Evolutionary conservation across 2,888 invertebrate genomes (phyloP).

Genomic region (Cybosia mesomella): DNA sequence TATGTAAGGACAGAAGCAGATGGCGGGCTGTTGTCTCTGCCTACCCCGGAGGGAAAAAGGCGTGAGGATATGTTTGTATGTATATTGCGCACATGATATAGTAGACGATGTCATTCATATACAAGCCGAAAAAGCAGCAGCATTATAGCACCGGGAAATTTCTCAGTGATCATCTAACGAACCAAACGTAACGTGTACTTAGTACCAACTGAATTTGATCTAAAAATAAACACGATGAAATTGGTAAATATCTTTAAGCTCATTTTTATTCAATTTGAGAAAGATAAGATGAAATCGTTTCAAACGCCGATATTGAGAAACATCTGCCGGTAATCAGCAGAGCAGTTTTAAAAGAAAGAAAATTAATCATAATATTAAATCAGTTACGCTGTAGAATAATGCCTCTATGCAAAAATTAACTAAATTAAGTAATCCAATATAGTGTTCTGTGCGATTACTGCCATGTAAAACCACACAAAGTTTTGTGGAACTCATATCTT

Average conservation of each 20-base stretch:
- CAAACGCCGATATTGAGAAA: not conserved
- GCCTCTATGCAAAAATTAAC: not conserved
- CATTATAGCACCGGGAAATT: not conserved
- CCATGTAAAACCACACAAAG: not conserved
- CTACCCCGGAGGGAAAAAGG: too few species aligned
- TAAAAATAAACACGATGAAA: not conserved
- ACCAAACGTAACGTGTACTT: not conserved
- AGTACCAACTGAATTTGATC: not conserved
- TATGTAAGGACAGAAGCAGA: too few species aligned
- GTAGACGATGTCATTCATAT: not conserved
- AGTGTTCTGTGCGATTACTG: not conserved
- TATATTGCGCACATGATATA: not conserved
- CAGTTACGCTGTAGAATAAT: not conserved
- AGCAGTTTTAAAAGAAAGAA: not conserved
- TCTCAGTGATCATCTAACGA: not conserved
- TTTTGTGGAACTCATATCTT: not conserved
- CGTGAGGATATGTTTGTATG: too few species aligned
- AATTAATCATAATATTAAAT: not conserved
- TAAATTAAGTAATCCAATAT: not conserved
- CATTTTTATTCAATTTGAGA: conserved; percentile 4
- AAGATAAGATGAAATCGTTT: conserved; percentile 1
- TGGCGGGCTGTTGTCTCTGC: too few species aligned
- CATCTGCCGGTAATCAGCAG: not conserved
- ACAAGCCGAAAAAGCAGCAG: not conserved
- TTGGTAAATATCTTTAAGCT: not conserved